A percentile compares a stretch with the other conserved stretches of the same genome.
phyloP scores from a whole-genome alignment of 2,797 vertebrate genomes.

The Syngnathus acus region DNA sequence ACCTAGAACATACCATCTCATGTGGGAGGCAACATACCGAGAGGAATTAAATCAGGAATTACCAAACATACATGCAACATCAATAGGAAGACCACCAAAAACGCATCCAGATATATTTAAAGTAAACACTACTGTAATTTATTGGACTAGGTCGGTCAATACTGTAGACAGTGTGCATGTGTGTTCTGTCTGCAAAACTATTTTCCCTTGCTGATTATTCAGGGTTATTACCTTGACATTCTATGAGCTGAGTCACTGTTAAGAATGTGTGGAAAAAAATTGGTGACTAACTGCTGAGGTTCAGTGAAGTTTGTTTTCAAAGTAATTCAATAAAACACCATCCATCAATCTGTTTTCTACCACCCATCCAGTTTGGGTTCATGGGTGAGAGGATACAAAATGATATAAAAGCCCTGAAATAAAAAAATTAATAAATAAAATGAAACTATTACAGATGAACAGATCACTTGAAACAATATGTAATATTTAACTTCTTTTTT shows the following conservation, averaged over 20 bases:
- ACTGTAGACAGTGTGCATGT: not conserved
- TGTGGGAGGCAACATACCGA: not conserved
- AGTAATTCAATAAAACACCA: not conserved
- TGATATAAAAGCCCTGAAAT: no score
- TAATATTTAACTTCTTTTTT: conserved; percentile 7
- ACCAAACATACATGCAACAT: not conserved
- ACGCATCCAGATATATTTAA: no score
- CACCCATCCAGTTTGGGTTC: not conserved
- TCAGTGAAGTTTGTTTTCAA: not conserved
- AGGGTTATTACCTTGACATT: not conserved
- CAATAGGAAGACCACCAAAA: not conserved
- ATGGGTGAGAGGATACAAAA: not conserved
- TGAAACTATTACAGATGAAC: not conserved
- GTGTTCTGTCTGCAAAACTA: not conserved
- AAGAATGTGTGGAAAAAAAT: not conserved
- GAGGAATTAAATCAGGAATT: not conserved
- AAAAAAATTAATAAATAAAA: no score
- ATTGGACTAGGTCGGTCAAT: not conserved
- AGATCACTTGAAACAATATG: not conserved
- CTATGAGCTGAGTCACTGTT: not conserved
- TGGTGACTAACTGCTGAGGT: not conserved
- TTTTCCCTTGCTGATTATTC: not conserved
- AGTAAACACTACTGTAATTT: not conserved
- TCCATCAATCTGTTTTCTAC: not conserved
- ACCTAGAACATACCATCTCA: no score